Evolutionary conservation across 2,113 vertebrate species (phyloP).

Genomic region (Mellivora capensis): DNA sequence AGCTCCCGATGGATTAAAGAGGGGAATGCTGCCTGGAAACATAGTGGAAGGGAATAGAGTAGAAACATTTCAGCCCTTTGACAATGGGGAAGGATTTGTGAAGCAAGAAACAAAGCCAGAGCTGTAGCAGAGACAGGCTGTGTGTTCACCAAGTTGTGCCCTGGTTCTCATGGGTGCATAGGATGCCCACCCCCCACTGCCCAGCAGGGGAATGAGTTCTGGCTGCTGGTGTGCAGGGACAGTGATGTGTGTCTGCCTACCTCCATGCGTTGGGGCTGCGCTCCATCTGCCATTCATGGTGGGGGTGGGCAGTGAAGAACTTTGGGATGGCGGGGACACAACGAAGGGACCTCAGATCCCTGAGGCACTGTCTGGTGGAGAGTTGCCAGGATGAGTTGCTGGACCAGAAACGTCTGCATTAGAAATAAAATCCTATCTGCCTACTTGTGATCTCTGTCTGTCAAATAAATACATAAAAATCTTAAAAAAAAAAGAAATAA

Average conservation of each 20-base stretch:
- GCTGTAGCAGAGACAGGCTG: background rate
- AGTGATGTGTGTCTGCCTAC: too few relatives aligned
- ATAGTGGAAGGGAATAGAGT: background rate
- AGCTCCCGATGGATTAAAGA: background rate
- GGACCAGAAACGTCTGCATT: background rate
- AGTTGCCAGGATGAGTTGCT: background rate
- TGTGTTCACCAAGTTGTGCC: background rate
- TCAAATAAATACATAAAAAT: too few relatives aligned
- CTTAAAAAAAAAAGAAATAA: too few relatives aligned
- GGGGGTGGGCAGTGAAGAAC: background rate
- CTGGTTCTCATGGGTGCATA: background rate
- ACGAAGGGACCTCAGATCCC: background rate
- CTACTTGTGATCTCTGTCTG: too few relatives aligned
- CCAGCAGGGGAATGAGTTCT: background rate
- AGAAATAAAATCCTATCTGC: background rate
- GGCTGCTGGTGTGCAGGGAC: background rate
- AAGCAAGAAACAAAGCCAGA: background rate
- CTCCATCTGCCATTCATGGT: background rate
- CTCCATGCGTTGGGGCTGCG: background rate
- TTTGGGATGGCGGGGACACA: background rate
- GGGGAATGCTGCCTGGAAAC: background rate
- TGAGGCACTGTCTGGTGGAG: background rate
- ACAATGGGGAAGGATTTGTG: background rate
- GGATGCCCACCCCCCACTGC: fast-evolving
- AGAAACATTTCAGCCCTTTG: background rate